phyloP scores from a whole-genome alignment of 1,140 invertebrate genomes.

The Drosophila orena region DNA sequence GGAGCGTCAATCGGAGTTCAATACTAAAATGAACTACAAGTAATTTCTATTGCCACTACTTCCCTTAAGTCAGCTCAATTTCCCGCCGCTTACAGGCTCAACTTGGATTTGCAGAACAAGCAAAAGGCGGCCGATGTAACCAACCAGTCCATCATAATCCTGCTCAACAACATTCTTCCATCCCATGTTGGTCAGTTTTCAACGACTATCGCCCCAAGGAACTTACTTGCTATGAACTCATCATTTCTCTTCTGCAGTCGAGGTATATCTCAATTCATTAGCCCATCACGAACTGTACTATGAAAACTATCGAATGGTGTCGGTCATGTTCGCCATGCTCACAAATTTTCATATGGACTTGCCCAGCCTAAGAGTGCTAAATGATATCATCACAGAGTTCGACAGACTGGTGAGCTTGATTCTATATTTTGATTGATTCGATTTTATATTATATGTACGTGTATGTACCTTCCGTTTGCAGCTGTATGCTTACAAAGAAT shows the following conservation, averaged over 20 bases:
- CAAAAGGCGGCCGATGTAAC: constrained; percentile 91
- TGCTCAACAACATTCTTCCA: constrained; percentile 94
- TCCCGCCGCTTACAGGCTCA: not conserved
- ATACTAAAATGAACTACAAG: constrained; percentile 91
- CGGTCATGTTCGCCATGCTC: constrained; percentile 96
- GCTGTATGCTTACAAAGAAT: constrained; percentile 38
- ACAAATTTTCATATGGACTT: constrained; percentile 89
- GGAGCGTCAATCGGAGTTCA: constrained; percentile 94
- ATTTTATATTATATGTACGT: too few relatives aligned
- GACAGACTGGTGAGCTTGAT: constrained; percentile 86
- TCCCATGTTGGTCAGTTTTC: constrained; percentile 90
- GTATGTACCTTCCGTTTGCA: not conserved
- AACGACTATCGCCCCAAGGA: too few relatives aligned
- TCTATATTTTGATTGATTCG: not conserved
- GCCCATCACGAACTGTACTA: constrained; percentile 91
- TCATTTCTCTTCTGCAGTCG: not conserved
- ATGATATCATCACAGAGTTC: constrained; percentile 96
- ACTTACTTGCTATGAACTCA: too few relatives aligned
- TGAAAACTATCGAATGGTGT: constrained; percentile 92
- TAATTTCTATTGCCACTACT: constrained; percentile 2
- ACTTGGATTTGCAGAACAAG: constrained; percentile 90
- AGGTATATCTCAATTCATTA: constrained; percentile 62
- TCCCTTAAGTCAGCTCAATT: too few relatives aligned
- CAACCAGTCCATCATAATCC: constrained; percentile 91
- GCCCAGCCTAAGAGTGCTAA: constrained; percentile 91